A percentile compares a stretch with the other conserved stretches of the same genome.
These are phyloP conservation scores for Pseudobourletiella spinata DNA, from an alignment of 1,140 invertebrate species.

Conservation along the genomic window DNA sequence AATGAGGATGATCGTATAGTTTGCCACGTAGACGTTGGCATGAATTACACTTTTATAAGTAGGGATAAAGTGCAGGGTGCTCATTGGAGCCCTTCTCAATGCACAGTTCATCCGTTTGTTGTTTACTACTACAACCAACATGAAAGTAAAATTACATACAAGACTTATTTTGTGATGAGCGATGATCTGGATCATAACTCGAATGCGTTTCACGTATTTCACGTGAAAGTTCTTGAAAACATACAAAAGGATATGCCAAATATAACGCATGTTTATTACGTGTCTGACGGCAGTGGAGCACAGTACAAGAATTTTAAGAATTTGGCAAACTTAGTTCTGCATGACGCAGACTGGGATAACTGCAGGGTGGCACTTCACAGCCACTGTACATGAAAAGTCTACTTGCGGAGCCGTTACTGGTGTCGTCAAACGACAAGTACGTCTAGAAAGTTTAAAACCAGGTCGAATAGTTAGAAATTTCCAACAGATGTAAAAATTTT, in stretches of 20 bases:
- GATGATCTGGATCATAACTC: neutral
- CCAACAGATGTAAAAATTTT: no score
- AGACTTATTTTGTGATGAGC: neutral
- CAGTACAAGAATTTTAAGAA: conserved; percentile 38
- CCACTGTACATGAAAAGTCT: conserved; percentile 35
- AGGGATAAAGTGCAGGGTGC: no score
- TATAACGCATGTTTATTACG: conserved; percentile 27
- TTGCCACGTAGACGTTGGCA: no score
- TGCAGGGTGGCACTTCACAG: conserved; percentile 36
- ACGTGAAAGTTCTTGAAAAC: neutral
- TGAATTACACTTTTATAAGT: no score
- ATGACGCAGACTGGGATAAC: conserved; percentile 31
- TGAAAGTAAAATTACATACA: no score
- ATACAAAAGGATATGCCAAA: neutral
- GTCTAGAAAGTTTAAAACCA: neutral
- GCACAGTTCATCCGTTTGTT: no score
- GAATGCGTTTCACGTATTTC: neutral
- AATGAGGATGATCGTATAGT: no score
- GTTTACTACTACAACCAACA: no score
- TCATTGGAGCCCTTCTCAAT: no score
- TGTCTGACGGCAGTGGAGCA: conserved; percentile 31
- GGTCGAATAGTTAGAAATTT: no score
- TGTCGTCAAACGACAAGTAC: conserved; percentile 19
- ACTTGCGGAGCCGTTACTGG: conserved; percentile 35
- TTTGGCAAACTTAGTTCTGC: conserved; percentile 34